Conservation (phyloP, 2,888 invertebrate genomes). For the Acleris sparsana region DNA sequence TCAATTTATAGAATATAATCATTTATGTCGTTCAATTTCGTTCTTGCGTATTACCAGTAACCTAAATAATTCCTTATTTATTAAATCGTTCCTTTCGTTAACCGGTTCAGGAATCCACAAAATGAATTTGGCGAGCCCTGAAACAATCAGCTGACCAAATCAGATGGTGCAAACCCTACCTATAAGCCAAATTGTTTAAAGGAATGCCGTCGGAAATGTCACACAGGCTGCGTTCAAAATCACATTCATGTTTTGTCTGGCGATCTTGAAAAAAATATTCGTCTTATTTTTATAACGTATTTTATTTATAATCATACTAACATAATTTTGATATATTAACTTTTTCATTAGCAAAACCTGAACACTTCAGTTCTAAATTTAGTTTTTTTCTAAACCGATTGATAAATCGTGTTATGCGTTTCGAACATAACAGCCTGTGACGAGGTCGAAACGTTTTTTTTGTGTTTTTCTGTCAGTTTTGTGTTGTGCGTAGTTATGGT, state of each 20-base stretch:
- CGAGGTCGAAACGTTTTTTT: conserved; percentile 47
- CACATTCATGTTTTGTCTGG: background rate
- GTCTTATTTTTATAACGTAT: too few relatives aligned
- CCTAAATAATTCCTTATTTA: too few relatives aligned
- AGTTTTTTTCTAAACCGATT: background rate
- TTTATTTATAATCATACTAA: too few relatives aligned
- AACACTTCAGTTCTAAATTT: background rate
- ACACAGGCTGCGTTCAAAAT: conserved; percentile 9
- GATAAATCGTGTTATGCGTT: background rate
- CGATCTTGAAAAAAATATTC: background rate
- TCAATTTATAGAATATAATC: too few relatives aligned
- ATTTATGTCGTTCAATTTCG: too few relatives aligned
- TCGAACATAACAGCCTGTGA: conserved; percentile 39
- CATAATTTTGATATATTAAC: too few relatives aligned
- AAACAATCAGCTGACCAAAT: background rate
- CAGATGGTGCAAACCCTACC: conserved; percentile 3
- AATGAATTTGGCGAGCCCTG: background rate
- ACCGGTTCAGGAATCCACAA: too few relatives aligned
- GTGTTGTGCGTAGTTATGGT: conserved; percentile 82
- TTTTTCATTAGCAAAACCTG: too few relatives aligned
- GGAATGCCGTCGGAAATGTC: background rate
- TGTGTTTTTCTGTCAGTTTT: conserved; percentile 81
- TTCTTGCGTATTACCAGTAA: too few relatives aligned
- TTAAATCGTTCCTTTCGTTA: too few relatives aligned
- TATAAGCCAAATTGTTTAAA: background rate